A percentile compares a stretch with the other conserved stretches of the same genome.
Evolutionary conservation across 2,113 vertebrate genomes (phyloP).

Genomic region (Panurus biarmicus): DNA sequence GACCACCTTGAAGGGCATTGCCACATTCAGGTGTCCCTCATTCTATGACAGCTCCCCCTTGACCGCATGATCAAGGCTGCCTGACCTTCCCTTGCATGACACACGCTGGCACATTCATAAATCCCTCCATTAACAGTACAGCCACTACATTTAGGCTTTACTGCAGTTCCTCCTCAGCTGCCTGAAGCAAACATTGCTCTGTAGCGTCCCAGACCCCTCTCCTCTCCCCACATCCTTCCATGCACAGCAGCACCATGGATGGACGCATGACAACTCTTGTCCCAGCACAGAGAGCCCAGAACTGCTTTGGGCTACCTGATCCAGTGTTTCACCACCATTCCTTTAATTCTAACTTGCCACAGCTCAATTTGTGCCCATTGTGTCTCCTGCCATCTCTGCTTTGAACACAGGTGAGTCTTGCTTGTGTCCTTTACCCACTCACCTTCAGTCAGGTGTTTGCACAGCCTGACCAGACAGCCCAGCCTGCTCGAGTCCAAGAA

Average conservation of each 20-base stretch:
- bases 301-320: neutral
- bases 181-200: neutral
- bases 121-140: neutral
- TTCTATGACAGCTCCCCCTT: neutral
- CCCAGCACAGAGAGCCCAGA: neutral
- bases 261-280: neutral
- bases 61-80: neutral
- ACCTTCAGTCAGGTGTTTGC: neutral
- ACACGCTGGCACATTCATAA: rapidly evolving
- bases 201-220: neutral
- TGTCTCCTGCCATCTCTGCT: neutral
- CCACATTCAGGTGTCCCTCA: neutral
- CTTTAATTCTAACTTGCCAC: neutral
- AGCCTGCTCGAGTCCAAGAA: neutral
- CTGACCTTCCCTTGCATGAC: neutral
- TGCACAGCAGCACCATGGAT: neutral
- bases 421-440: neutral
- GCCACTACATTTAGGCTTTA: neutral
- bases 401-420: neutral
- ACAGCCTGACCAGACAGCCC: neutral
- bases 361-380: neutral
- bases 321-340: neutral
- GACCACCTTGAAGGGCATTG: neutral
- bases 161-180: neutral
- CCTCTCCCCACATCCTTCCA: neutral